Evolutionary conservation across 2,888 invertebrate genomes (phyloP).

Genomic region (Chironomus riparius): DNA sequence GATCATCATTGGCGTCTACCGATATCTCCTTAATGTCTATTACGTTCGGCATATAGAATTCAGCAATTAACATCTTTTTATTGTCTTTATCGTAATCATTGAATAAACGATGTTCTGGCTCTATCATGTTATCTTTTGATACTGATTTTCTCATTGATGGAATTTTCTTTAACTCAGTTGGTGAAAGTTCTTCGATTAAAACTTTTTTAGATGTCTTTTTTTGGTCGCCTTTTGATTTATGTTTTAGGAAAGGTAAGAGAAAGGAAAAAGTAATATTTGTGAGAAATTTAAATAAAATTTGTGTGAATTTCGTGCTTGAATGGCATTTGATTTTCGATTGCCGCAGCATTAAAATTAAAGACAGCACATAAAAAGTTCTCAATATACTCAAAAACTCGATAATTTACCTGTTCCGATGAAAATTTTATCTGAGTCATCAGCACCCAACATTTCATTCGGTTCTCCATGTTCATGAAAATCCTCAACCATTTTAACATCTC

Average conservation of each 20-base stretch:
- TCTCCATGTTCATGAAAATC: constrained; percentile 32
- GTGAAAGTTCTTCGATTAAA: constrained; percentile 53
- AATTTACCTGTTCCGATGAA: no score
- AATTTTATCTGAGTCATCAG: constrained; percentile 14
- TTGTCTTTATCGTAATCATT: constrained; percentile 45
- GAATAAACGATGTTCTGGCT: constrained; percentile 51
- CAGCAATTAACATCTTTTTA: constrained; percentile 38
- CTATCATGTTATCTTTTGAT: constrained; percentile 35
- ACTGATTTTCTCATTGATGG: constrained; percentile 31
- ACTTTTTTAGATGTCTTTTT: constrained; percentile 15
- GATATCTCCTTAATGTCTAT: constrained; percentile 46
- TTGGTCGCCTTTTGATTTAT: not conserved
- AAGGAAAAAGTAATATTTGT: no score
- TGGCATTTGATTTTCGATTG: no score
- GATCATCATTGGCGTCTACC: constrained; percentile 65
- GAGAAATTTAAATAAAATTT: no score
- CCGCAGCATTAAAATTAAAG: no score
- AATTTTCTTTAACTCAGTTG: not conserved
- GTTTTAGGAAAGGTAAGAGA: no score
- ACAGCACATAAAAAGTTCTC: no score
- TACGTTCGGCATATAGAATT: constrained; percentile 41
- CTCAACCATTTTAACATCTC: constrained; percentile 48
- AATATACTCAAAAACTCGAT: no score
- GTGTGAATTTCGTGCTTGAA: no score
- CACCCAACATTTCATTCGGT: constrained; percentile 1